These are phyloP conservation scores for Pelochelys cantorii DNA, from an alignment of 2,797 vertebrate genomes.

Conservation along the genomic window DNA sequence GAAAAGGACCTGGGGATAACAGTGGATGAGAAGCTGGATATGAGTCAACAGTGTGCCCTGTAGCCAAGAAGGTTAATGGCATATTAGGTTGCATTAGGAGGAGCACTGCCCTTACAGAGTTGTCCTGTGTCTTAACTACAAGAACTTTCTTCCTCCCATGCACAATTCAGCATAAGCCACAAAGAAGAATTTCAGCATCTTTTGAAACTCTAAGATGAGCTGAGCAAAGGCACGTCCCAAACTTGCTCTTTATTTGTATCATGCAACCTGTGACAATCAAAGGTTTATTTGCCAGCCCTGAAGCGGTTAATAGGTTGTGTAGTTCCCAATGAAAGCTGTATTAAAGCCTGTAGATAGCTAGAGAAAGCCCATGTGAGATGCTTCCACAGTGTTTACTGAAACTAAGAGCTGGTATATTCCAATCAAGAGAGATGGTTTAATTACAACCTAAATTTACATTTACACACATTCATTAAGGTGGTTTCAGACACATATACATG, in stretches of 20 bases:
- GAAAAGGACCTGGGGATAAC: too few species aligned
- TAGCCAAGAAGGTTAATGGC: too few species aligned
- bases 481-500: background rate
- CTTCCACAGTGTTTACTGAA: background rate
- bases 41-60: too few species aligned
- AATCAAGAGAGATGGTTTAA: background rate
- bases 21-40: too few species aligned
- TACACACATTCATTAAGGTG: background rate
- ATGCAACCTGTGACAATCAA: rapidly evolving
- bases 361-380: background rate
- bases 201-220: background rate
- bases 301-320: background rate
- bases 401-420: background rate
- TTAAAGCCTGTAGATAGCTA: background rate
- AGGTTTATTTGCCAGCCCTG: rapidly evolving
- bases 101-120: too few species aligned
- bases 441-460: background rate
- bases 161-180: background rate
- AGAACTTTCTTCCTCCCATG: background rate
- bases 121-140: background rate
- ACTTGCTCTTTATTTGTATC: rapidly evolving
- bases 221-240: background rate
- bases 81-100: too few species aligned
- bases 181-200: background rate
- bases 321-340: background rate